Conservation (phyloP, 2,888 invertebrate species). For the Anagyrus pseudococci region DNA sequence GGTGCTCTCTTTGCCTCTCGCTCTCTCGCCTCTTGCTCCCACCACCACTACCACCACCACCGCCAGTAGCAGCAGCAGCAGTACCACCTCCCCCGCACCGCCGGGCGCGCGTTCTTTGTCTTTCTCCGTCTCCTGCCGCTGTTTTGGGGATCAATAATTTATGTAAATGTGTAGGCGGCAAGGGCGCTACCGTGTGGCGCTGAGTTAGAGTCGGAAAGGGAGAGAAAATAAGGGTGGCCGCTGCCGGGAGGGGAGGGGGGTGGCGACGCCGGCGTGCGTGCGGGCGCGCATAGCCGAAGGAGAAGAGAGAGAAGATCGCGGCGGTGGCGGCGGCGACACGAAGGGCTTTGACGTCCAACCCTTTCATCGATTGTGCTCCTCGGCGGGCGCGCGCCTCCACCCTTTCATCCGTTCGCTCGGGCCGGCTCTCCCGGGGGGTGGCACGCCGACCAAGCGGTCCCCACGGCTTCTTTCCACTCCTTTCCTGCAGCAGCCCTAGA, state of each 20-base stretch:
- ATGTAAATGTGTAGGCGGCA: conserved; percentile 62
- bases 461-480: conserved; percentile 43
- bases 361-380: conserved; percentile 61
- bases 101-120: no score
- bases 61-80: no score
- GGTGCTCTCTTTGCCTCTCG: background rate
- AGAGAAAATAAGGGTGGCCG: no score
- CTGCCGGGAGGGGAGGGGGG: conserved; percentile 41
- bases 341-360: conserved; percentile 60
- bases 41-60: no score
- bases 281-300: conserved; percentile 39
- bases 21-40: no score
- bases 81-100: no score
- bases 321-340: conserved; percentile 40
- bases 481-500: conserved; percentile 37
- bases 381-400: conserved; percentile 35
- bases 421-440: conserved; percentile 20
- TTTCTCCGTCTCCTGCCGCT: conserved; percentile 41
- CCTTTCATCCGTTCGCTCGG: conserved; percentile 44
- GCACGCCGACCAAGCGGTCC: no score
- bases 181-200: conserved; percentile 61
- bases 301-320: conserved; percentile 56
- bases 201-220: conserved; percentile 58
- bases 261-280: conserved; percentile 45
- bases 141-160: conserved; percentile 62